phyloP scores from a whole-genome alignment of 1,140 invertebrate species.

The Dinoponera quadriceps region DNA sequence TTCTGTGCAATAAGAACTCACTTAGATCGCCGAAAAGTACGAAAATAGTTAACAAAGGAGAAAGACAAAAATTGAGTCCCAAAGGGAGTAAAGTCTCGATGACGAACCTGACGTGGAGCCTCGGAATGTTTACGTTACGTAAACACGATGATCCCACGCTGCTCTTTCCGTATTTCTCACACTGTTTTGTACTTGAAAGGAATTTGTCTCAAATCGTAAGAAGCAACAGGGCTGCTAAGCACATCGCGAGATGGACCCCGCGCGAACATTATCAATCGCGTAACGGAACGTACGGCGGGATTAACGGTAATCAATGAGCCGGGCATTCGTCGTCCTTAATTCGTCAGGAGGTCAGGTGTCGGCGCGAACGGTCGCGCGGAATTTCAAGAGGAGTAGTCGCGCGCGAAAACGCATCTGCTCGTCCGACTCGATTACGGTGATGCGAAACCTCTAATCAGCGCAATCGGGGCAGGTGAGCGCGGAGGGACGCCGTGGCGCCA shows the following conservation, averaged over 20 bases:
- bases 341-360: constrained; percentile 63
- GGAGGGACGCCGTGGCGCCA: background rate
- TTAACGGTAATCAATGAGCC: constrained; percentile 70
- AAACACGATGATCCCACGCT: too few relatives aligned
- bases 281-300: constrained; percentile 66
- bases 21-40: too few relatives aligned
- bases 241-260: constrained; percentile 44
- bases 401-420: background rate
- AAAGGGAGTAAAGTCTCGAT: too few relatives aligned
- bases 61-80: too few relatives aligned
- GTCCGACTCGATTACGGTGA: constrained; percentile 8
- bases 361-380: constrained; percentile 1
- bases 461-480: constrained; percentile 1
- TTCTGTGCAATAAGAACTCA: constrained; percentile 17
- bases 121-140: too few relatives aligned
- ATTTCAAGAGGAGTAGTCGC: constrained; percentile 9
- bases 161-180: too few relatives aligned
- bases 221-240: too few relatives aligned
- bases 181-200: too few relatives aligned
- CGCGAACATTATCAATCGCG: constrained; percentile 64
- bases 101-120: too few relatives aligned
- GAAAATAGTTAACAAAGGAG: too few relatives aligned
- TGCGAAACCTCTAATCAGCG: background rate
- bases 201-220: too few relatives aligned
- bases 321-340: constrained; percentile 53